phyloP scores from a whole-genome alignment of 1,140 invertebrate species.

The Nixonia krombeini region DNA sequence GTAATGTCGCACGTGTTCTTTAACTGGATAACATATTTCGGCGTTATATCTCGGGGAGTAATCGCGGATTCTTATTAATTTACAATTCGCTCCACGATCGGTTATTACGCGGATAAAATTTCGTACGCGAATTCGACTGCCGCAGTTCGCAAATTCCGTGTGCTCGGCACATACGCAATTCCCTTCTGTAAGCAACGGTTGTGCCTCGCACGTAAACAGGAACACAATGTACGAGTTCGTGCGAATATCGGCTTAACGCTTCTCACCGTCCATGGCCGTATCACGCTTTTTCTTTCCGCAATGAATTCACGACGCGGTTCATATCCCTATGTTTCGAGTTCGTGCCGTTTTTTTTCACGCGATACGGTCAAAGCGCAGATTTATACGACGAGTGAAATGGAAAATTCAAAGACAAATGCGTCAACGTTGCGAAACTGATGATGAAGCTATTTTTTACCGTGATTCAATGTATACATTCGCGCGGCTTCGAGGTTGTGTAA shows the following conservation, averaged over 20 bases:
- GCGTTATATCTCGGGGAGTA: background rate
- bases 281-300: background rate
- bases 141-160: background rate
- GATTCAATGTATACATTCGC: too few relatives aligned
- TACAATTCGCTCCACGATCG: background rate
- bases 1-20: too few relatives aligned
- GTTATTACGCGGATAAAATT: background rate
- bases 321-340: background rate
- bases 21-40: background rate
- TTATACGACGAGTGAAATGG: too few relatives aligned
- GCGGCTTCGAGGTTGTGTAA: conserved; percentile 40
- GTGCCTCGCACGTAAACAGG: background rate
- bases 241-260: background rate
- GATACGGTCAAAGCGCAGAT: too few relatives aligned
- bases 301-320: background rate
- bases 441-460: too few relatives aligned
- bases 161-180: background rate
- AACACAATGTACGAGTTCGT: background rate
- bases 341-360: background rate
- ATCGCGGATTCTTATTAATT: background rate
- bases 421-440: too few relatives aligned
- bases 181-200: background rate
- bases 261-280: background rate
- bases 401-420: too few relatives aligned
- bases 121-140: background rate